Conservation (phyloP, 2,113 vertebrate species). For the Microtus richardsoni region DNA sequence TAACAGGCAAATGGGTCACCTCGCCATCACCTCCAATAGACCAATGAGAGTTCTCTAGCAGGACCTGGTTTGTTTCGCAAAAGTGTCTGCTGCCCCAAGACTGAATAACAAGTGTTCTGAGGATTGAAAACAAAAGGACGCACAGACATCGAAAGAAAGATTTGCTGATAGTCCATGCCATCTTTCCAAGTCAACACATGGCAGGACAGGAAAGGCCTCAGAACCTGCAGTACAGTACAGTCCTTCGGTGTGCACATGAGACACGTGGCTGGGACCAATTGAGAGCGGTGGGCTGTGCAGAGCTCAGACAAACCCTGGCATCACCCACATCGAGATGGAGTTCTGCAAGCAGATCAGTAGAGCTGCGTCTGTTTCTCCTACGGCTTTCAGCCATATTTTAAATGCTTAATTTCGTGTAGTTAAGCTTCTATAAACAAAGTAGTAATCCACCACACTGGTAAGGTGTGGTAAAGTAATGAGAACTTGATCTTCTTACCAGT, state of each 20-base stretch:
- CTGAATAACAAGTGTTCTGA: slow-evolving; percentile 33
- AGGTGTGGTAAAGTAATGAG: not conserved
- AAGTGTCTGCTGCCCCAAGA: slow-evolving; percentile 14
- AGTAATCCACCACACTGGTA: not conserved
- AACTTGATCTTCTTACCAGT: not conserved
- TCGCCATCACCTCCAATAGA: not conserved
- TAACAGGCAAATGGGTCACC: not conserved
- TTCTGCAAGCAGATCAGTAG: not conserved
- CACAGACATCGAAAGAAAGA: not conserved
- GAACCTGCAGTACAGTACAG: not conserved
- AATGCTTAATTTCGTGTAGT: not conserved
- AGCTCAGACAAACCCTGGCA: not conserved
- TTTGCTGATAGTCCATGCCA: not conserved
- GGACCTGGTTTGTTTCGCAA: slow-evolving; percentile 14
- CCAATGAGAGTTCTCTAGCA: not conserved
- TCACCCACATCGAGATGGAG: not conserved
- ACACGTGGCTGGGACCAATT: not conserved
- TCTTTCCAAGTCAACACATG: not conserved
- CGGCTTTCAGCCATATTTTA: not conserved
- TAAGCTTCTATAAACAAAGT: not conserved
- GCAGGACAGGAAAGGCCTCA: not conserved
- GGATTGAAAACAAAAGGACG: slow-evolving; percentile 10
- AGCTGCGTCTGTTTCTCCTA: not conserved
- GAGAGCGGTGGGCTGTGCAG: not conserved
- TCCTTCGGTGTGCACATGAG: not conserved